phyloP scores from a whole-genome alignment of 2,113 vertebrate genomes.

The Ceyx margarethae region DNA sequence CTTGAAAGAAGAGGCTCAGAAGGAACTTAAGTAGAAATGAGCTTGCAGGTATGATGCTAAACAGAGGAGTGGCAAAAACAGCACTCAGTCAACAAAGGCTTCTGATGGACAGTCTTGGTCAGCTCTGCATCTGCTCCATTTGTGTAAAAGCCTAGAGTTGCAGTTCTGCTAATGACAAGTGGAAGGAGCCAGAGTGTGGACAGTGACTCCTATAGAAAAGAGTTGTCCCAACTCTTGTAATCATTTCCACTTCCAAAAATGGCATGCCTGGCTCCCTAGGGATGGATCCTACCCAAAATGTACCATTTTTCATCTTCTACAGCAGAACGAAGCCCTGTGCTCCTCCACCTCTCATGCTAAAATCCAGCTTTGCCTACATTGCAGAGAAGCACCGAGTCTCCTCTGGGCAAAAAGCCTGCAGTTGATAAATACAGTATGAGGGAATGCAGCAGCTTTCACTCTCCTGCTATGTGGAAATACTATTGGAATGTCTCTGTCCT shows the following conservation, averaged over 20 bases:
- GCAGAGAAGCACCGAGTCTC: neutral
- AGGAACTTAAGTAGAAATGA: neutral
- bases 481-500: neutral
- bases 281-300: neutral
- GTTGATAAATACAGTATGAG: neutral
- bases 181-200: rapidly evolving
- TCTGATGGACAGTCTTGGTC: neutral
- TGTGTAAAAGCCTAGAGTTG: neutral
- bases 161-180: neutral
- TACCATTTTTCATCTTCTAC: neutral
- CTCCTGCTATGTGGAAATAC: neutral
- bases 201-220: neutral
- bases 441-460: neutral
- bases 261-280: rapidly evolving
- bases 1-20: neutral
- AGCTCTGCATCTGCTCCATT: rapidly evolving
- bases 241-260: neutral
- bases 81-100: rapidly evolving
- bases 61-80: neutral
- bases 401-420: neutral
- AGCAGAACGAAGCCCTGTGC: neutral
- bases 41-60: neutral
- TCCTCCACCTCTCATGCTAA: neutral
- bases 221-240: neutral
- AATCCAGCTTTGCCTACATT: neutral